Conservation (phyloP, 2,797 vertebrate species). For the Australoheros facetus region DNA sequence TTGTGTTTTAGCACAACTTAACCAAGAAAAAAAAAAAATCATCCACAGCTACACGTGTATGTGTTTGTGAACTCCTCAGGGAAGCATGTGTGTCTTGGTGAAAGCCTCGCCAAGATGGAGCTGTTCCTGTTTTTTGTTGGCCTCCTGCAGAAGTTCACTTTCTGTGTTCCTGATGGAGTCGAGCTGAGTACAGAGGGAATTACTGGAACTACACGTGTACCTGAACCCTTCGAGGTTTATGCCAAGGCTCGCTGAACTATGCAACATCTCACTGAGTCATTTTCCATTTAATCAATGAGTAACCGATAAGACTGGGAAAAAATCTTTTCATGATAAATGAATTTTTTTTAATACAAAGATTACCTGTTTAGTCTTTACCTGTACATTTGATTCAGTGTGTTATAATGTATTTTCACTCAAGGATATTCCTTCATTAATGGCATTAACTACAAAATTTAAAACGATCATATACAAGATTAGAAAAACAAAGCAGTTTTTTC, state of each 20-base stretch:
- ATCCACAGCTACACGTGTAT: not conserved
- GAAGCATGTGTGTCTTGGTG: constrained; percentile 82
- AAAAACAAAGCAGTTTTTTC: too few species aligned
- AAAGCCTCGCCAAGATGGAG: constrained; percentile 82
- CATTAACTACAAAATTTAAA: not conserved
- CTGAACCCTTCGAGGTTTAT: constrained; percentile 74
- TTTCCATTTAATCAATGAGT: not conserved
- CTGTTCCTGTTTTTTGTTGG: constrained; percentile 77
- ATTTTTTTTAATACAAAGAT: not conserved
- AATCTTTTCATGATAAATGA: not conserved
- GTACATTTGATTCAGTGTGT: not conserved
- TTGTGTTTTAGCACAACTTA: not conserved
- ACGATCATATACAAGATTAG: not conserved
- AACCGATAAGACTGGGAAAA: not conserved
- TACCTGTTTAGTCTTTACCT: not conserved
- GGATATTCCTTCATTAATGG: not conserved
- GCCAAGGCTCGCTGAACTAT: not conserved
- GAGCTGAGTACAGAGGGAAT: constrained; percentile 64
- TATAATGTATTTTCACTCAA: not conserved
- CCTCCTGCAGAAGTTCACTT: constrained; percentile 85
- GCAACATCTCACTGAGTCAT: not conserved
- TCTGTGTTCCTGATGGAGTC: constrained; percentile 67
- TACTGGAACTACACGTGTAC: constrained; percentile 70
- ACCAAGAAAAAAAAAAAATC: not conserved
- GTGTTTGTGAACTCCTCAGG: constrained; percentile 69